A percentile compares a stretch with the other conserved stretches of the same genome.
phyloP scores from a whole-genome alignment of 2,888 invertebrate species.

The Masnerella sp. region DNA sequence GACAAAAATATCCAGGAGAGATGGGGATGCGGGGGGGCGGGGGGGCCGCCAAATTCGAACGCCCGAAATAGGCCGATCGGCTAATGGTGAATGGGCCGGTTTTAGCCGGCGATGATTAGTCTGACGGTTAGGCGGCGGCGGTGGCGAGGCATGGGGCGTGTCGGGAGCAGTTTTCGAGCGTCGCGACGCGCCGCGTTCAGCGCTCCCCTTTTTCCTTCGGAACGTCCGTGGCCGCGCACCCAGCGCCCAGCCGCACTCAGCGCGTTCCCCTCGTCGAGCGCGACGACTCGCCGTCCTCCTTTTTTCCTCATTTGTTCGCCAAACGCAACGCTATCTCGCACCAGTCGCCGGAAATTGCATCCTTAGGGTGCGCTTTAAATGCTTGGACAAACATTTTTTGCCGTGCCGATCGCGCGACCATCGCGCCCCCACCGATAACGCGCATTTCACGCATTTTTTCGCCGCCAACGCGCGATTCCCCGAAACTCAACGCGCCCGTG shows the following conservation, averaged over 20 bases:
- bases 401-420: neutral
- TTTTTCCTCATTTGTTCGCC: slow-evolving; percentile 55
- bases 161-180: slow-evolving; percentile 58
- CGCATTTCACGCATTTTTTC: slow-evolving; percentile 15
- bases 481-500: slow-evolving; percentile 26
- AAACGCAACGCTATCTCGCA: slow-evolving; percentile 49
- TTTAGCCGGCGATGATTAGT: slow-evolving; percentile 40
- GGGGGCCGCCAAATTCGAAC: slow-evolving; percentile 26
- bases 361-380: slow-evolving; percentile 58
- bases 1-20: slow-evolving; percentile 28
- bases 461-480: slow-evolving; percentile 6
- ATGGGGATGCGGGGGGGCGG: too few species aligned
- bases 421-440: too few species aligned
- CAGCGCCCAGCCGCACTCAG: slow-evolving; percentile 19
- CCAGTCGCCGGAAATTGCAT: slow-evolving; percentile 59
- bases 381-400: slow-evolving; percentile 58
- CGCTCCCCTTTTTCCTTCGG: slow-evolving; percentile 41
- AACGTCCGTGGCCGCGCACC: slow-evolving; percentile 6
- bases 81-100: too few species aligned
- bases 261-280: slow-evolving; percentile 34
- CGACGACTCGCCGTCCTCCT: slow-evolving; percentile 40
- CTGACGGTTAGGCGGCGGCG: slow-evolving; percentile 29
- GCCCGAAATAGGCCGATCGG: slow-evolving; percentile 27
- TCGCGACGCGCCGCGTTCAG: slow-evolving; percentile 59
- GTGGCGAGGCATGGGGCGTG: too few species aligned